These are phyloP conservation scores for Polydesmus complanatus DNA, from an alignment of 2,888 invertebrate genomes.

Conservation along the genomic window DNA sequence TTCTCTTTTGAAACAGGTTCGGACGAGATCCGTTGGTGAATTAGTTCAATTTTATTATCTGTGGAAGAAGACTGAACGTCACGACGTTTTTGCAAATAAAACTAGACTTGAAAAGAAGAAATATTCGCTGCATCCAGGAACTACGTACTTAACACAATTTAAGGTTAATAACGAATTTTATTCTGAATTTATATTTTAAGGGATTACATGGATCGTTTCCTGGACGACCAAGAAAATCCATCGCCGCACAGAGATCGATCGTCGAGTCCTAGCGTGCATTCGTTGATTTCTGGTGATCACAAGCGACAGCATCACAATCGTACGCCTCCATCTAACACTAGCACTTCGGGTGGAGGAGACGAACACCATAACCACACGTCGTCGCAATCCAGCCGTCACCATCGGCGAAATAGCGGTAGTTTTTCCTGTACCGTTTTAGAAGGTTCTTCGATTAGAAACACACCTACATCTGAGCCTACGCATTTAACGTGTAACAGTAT, in stretches of 20 bases:
- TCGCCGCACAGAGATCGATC: constrained; percentile 37
- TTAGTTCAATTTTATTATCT: constrained; percentile 80
- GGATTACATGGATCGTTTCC: constrained; percentile 84
- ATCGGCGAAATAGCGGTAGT: background rate
- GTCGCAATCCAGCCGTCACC: background rate
- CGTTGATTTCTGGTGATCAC: constrained; percentile 35
- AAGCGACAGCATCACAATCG: constrained; percentile 30
- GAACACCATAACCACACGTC: background rate
- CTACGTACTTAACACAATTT: constrained; percentile 45
- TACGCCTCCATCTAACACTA: constrained; percentile 8
- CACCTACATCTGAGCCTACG: constrained; percentile 1
- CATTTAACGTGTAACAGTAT: background rate
- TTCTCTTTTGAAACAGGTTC: constrained; percentile 42
- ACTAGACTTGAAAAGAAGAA: constrained; percentile 81
- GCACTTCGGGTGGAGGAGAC: background rate
- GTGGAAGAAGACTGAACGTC: constrained; percentile 98
- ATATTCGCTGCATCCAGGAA: constrained; percentile 77
- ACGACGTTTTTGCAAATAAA: constrained; percentile 77
- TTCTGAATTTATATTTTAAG: constrained; percentile 30
- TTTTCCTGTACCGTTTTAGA: background rate
- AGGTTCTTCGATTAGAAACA: background rate
- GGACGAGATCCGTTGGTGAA: constrained; percentile 88
- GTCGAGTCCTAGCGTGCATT: constrained; percentile 54
- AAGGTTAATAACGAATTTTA: background rate
- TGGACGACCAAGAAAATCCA: constrained; percentile 55